Conservation (phyloP, 2,113 vertebrate species). For the Coptodon rendalli region DNA sequence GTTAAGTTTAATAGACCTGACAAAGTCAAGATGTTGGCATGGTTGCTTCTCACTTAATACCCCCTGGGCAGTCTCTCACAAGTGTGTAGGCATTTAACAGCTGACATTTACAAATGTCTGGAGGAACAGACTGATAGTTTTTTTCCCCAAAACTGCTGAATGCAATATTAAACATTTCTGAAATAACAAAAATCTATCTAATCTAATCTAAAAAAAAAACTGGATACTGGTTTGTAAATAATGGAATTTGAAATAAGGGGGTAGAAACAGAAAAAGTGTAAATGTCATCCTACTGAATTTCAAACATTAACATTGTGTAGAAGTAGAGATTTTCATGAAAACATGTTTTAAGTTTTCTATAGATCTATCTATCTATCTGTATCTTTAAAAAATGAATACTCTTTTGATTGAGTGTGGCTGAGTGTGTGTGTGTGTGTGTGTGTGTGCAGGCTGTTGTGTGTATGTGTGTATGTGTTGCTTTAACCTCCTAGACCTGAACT, state of each 20-base stretch:
- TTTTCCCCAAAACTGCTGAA: fast-evolving
- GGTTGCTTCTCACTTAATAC: neutral
- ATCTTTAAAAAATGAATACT: neutral
- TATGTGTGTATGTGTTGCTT: neutral
- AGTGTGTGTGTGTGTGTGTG: neutral
- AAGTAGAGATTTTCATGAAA: neutral
- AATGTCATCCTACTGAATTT: neutral
- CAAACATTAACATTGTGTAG: neutral
- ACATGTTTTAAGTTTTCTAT: neutral
- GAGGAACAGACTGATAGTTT: neutral
- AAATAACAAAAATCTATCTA: neutral
- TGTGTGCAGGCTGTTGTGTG: neutral
- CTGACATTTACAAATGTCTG: neutral
- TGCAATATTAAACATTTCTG: neutral
- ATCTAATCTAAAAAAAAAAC: neutral
- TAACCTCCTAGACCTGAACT: neutral
- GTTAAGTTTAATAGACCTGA: constrained; percentile 37
- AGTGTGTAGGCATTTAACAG: neutral
- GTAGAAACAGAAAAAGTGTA: neutral
- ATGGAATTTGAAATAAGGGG: neutral
- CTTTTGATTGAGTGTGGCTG: neutral
- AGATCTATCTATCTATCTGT: neutral
- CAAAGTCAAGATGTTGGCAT: constrained; percentile 15
- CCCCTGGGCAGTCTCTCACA: neutral
- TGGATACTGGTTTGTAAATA: neutral